A percentile compares a stretch with the other conserved stretches of the same genome.
phyloP scores from a whole-genome alignment of 2,113 vertebrate genomes.

The Tragelaphus scriptus region DNA sequence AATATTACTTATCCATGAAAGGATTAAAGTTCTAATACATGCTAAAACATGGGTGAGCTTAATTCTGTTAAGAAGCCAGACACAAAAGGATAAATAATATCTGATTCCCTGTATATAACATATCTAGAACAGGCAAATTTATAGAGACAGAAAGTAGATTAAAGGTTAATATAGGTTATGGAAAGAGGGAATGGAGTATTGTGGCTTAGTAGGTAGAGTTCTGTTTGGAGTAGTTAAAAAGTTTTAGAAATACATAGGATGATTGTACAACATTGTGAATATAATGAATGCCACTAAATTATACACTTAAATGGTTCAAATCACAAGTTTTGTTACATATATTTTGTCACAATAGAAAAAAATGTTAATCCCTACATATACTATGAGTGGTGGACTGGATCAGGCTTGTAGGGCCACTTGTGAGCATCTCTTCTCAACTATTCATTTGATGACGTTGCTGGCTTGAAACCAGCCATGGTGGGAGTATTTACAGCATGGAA shows the following conservation, averaged over 20 bases:
- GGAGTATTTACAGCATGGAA: neutral
- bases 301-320: neutral
- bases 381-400: neutral
- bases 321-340: neutral
- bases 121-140: neutral
- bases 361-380: neutral
- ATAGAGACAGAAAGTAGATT: constrained; percentile 15
- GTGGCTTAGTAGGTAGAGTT: neutral
- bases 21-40: neutral
- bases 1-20: neutral
- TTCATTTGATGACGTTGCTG: neutral
- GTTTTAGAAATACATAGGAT: neutral
- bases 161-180: neutral
- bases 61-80: neutral
- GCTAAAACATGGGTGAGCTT: neutral
- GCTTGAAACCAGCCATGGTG: neutral
- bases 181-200: neutral
- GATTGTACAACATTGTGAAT: neutral
- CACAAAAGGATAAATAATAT: neutral
- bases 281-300: neutral
- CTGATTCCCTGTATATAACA: neutral
- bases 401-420: neutral
- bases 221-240: constrained; percentile 20
- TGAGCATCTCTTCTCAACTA: neutral
- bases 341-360: neutral